phyloP scores from a whole-genome alignment of 2,797 vertebrate genomes.

The Carcharodon carcharias region DNA sequence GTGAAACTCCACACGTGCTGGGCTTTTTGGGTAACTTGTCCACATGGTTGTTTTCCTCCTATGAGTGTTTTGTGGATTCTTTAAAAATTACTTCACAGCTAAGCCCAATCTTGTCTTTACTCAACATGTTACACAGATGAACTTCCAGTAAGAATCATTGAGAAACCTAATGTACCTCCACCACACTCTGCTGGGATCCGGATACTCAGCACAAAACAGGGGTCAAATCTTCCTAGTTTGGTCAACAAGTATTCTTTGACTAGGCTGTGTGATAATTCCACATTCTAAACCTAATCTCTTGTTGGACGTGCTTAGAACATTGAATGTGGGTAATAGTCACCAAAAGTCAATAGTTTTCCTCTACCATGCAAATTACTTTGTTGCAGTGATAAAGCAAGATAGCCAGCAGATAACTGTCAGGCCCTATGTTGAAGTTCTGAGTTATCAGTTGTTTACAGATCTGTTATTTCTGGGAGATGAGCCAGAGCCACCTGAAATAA shows the following conservation, averaged over 20 bases:
- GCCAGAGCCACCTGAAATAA: neutral
- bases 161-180: neutral
- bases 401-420: neutral
- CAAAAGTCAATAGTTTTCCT: neutral
- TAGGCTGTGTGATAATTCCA: neutral
- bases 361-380: neutral
- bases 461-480: neutral
- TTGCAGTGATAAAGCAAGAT: neutral
- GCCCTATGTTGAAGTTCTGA: too few species aligned
- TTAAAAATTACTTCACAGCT: neutral
- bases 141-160: neutral
- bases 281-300: neutral
- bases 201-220: neutral
- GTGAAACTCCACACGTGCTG: neutral
- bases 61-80: neutral
- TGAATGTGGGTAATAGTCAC: neutral
- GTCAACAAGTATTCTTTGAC: neutral
- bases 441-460: neutral
- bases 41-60: neutral
- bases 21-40: neutral
- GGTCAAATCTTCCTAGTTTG: neutral
- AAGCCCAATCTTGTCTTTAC: neutral
- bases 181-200: neutral
- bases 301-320: neutral
- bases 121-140: neutral